phyloP scores from a whole-genome alignment of 2,113 vertebrate species.

The Eurystomus gularis region DNA sequence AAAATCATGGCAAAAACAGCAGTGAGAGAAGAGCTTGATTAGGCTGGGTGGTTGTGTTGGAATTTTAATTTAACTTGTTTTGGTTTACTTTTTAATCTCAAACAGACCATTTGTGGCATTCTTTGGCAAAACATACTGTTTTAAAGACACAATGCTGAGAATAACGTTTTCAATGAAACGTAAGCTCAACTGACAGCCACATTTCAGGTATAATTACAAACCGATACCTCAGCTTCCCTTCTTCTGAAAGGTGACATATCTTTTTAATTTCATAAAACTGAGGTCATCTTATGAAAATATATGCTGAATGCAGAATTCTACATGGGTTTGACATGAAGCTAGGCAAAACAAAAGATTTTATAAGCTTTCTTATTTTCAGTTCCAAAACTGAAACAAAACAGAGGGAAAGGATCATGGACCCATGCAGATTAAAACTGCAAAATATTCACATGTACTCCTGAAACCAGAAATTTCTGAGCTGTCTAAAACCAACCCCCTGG shows the following conservation, averaged over 20 bases:
- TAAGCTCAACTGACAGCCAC: neutral
- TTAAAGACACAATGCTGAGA: neutral
- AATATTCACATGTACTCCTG: neutral
- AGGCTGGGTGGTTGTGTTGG: neutral
- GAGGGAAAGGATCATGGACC: neutral
- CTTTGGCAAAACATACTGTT: neutral
- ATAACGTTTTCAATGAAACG: neutral
- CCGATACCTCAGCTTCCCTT: neutral
- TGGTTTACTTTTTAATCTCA: conserved; percentile 1
- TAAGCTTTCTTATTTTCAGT: neutral
- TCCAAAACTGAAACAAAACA: conserved; percentile 15
- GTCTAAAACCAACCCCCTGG: neutral
- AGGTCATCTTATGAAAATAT: neutral
- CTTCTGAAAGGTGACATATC: conserved; percentile 13
- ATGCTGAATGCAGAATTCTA: neutral
- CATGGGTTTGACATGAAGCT: neutral
- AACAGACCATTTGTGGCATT: neutral
- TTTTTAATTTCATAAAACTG: conserved; percentile 23
- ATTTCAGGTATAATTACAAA: conserved; percentile 16
- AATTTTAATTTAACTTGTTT: neutral
- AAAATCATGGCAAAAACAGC: neutral
- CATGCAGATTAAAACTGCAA: neutral
- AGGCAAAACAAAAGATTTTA: conserved; percentile 24
- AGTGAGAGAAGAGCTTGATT: neutral
- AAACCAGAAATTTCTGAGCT: neutral